phyloP scores from a whole-genome alignment of 2,888 invertebrate species.

The Corythucha ciliata region DNA sequence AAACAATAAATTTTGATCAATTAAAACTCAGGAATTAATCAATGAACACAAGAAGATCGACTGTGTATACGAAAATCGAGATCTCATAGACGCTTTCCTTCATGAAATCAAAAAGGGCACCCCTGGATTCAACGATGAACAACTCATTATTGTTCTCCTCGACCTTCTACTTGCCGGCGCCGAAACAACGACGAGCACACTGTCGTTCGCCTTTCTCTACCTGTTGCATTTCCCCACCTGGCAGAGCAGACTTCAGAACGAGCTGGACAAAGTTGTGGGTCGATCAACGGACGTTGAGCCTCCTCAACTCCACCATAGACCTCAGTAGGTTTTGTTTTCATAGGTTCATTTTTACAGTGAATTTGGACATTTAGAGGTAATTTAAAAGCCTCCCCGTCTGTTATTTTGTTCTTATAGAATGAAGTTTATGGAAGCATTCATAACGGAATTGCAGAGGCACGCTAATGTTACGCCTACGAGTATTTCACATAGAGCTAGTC shows the following conservation, averaged over 20 bases:
- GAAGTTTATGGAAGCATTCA: conserved; percentile 48
- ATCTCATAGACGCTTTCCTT: conserved; percentile 58
- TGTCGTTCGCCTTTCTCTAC: conserved; percentile 28
- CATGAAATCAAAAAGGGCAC: conserved; percentile 45
- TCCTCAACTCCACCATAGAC: conserved; percentile 20
- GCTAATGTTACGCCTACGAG: conserved; percentile 44
- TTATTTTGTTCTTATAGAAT: conserved; percentile 39
- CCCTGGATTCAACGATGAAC: conserved; percentile 41
- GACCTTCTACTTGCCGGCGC: conserved; percentile 32
- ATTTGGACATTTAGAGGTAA: conserved; percentile 12
- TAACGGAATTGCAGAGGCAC: conserved; percentile 46
- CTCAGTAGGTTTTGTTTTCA: conserved; percentile 11
- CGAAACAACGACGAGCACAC: conserved; percentile 28
- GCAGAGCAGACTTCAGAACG: conserved; percentile 28
- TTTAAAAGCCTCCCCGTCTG: neutral
- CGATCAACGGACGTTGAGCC: conserved; percentile 12
- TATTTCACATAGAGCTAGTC: conserved; percentile 47
- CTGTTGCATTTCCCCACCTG: conserved; percentile 29
- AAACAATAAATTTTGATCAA: no score
- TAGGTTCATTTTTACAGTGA: neutral
- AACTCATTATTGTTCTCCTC: conserved; percentile 26
- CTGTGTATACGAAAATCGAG: conserved; percentile 38
- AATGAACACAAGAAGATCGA: conserved; percentile 34
- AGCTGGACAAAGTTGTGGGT: conserved; percentile 29
- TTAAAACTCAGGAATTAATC: conserved; percentile 34